Conservation (phyloP, 2,797 vertebrate genomes). For the Cichlasoma orientale region DNA sequence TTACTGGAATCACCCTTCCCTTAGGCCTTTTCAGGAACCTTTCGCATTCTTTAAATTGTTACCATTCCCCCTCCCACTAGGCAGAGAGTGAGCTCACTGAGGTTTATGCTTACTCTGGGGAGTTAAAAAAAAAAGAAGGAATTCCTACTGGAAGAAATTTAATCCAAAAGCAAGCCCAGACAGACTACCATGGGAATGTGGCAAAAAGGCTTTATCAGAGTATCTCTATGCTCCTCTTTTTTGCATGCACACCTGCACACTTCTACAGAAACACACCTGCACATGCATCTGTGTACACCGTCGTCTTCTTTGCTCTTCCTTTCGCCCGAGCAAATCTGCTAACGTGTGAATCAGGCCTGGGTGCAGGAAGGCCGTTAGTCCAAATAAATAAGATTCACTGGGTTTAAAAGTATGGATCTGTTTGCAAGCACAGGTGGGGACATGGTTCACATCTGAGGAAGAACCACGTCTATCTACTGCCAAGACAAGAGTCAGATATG, state of each 20-base stretch:
- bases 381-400: conserved; percentile 23
- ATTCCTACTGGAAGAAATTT: conserved; percentile 28
- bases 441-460: conserved; percentile 38
- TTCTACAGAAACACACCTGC: not conserved
- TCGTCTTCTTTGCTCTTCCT: conserved; percentile 2
- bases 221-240: not conserved
- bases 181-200: conserved; percentile 30
- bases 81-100: conserved; percentile 24
- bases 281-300: not conserved
- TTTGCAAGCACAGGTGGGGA: conserved; percentile 3
- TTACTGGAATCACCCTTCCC: conserved; percentile 25
- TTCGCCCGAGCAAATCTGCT: conserved; percentile 22
- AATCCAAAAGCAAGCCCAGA: conserved; percentile 27
- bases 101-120: conserved; percentile 32
- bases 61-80: not conserved
- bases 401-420: conserved; percentile 3
- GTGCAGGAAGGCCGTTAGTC: conserved; percentile 21
- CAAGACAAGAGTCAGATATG: conserved; percentile 48
- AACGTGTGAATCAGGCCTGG: conserved; percentile 16
- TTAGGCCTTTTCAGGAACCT: conserved; percentile 39
- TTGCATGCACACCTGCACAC: conserved; percentile 18
- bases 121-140: conserved; percentile 43
- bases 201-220: conserved; percentile 18
- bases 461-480: conserved; percentile 23
- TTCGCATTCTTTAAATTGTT: conserved; percentile 57